phyloP scores from a whole-genome alignment of 2,888 invertebrate species.

The Standfussiana lucernea region DNA sequence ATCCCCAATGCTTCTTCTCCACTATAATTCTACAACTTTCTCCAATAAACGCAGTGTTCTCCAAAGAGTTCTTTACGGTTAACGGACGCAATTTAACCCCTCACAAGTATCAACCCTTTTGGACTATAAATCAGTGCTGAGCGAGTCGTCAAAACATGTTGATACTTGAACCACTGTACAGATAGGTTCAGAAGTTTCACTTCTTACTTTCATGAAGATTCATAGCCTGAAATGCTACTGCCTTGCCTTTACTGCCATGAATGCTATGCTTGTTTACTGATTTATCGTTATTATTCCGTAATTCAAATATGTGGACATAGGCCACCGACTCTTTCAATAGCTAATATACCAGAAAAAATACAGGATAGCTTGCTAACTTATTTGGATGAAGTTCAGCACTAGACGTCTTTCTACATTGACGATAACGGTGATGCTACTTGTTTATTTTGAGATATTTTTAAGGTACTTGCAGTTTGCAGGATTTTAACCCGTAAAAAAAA shows the following conservation, averaged over 20 bases:
- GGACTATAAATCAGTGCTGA: slow-evolving; percentile 47
- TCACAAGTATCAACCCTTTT: slow-evolving; percentile 39
- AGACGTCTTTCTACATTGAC: too few relatives aligned
- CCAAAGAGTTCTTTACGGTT: slow-evolving; percentile 27
- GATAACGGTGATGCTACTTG: too few relatives aligned
- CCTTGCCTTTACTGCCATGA: too few relatives aligned
- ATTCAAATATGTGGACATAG: not conserved
- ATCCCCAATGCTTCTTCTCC: slow-evolving; percentile 3
- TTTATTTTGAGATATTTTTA: too few relatives aligned
- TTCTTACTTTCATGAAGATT: not conserved
- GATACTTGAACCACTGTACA: slow-evolving; percentile 9
- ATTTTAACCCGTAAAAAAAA: too few relatives aligned
- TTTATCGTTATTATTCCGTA: not conserved
- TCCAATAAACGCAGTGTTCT: slow-evolving; percentile 26
- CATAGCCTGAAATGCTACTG: too few relatives aligned
- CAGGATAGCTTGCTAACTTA: too few relatives aligned
- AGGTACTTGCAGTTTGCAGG: too few relatives aligned
- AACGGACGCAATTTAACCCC: slow-evolving; percentile 30
- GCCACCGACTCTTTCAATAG: not conserved
- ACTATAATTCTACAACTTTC: slow-evolving; percentile 31
- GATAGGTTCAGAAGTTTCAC: slow-evolving; percentile 18
- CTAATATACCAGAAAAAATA: not conserved
- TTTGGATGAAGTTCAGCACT: too few relatives aligned
- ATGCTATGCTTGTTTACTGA: too few relatives aligned
- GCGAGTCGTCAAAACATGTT: slow-evolving; percentile 59